Conservation (phyloP, 2,113 vertebrate genomes). For the Ginglymostoma cirratum region DNA sequence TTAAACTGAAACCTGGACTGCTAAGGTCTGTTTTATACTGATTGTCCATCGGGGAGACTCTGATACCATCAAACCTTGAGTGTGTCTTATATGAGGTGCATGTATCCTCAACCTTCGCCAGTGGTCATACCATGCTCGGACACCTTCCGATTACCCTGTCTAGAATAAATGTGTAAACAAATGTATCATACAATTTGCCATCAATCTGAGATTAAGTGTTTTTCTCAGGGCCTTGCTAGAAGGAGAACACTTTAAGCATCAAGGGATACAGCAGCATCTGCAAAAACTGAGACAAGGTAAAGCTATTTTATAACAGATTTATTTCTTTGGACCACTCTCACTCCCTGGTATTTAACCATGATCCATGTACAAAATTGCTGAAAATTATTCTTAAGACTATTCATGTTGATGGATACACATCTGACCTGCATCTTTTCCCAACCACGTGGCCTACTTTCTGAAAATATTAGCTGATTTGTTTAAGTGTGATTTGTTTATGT, state of each 20-base stretch:
- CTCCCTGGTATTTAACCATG: neutral
- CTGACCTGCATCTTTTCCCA: neutral
- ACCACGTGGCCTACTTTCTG: neutral
- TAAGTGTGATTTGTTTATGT: neutral
- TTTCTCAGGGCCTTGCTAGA: slow-evolving; percentile 76
- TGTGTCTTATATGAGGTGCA: neutral
- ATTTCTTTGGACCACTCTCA: neutral
- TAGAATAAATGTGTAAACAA: neutral
- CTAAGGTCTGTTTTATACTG: neutral
- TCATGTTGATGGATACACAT: neutral
- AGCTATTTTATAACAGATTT: neutral
- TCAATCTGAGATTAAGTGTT: neutral
- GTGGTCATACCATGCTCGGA: neutral
- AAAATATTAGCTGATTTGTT: neutral
- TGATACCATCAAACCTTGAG: neutral
- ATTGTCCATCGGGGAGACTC: neutral
- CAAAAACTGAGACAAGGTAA: neutral
- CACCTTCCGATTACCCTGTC: neutral
- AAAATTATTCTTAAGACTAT: neutral
- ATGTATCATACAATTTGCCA: too few relatives aligned
- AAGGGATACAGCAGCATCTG: neutral
- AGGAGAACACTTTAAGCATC: slow-evolving; percentile 55
- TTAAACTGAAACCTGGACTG: neutral
- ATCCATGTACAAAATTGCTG: neutral
- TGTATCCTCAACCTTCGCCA: neutral